phyloP scores from a whole-genome alignment of 2,797 vertebrate genomes.

The Yasuhikotakia modesta region DNA sequence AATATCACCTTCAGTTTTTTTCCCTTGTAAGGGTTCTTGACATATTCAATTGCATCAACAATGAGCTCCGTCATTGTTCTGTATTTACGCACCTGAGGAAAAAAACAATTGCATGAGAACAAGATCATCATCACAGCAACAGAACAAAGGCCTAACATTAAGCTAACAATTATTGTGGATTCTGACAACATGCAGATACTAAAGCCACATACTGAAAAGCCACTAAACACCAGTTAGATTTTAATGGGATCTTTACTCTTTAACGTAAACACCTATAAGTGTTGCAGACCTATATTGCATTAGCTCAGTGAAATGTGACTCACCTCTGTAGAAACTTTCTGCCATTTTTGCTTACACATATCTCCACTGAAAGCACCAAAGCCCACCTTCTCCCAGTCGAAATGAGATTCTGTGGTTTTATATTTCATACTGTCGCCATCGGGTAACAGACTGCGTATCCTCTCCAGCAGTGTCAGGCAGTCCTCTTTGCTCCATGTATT shows the following conservation, averaged over 20 bases:
- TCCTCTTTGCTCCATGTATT: constrained; percentile 79
- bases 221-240: not conserved
- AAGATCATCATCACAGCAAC: not conserved
- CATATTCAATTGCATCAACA: constrained; percentile 77
- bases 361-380: constrained; percentile 76
- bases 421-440: constrained; percentile 79
- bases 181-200: no score
- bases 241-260: not conserved
- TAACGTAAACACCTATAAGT: constrained; percentile 7
- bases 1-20: constrained; percentile 79
- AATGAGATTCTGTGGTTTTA: constrained; percentile 83
- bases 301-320: constrained; percentile 25
- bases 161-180: no score
- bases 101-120: not conserved
- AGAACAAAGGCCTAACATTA: no score
- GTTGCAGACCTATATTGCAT: not conserved
- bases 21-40: constrained; percentile 83
- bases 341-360: constrained; percentile 81
- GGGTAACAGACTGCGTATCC: constrained; percentile 74
- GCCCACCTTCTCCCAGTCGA: constrained; percentile 81
- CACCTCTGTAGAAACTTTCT: constrained; percentile 78
- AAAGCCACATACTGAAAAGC: not conserved
- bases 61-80: constrained; percentile 81
- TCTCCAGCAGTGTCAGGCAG: constrained; percentile 76
- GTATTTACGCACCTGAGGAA: constrained; percentile 78